phyloP scores from a whole-genome alignment of 1,140 invertebrate genomes.

The Brachionus manjavacas region DNA sequence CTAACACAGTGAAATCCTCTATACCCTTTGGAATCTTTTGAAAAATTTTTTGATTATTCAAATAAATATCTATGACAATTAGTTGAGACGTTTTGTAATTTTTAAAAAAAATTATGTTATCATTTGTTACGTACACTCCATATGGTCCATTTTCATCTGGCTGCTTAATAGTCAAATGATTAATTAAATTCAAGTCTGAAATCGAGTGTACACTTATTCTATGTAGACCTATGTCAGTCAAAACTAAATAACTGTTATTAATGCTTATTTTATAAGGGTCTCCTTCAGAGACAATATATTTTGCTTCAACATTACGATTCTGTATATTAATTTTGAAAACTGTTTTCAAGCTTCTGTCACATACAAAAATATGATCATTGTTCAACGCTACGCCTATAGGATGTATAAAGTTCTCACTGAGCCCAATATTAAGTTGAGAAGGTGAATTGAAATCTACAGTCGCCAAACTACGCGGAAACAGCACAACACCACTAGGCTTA shows the following conservation, averaged over 20 bases:
- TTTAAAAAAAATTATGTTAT: conserved; percentile 38
- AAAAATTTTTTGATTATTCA: conserved; percentile 15
- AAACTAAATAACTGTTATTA: conserved; percentile 1
- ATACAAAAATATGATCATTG: conserved; percentile 16
- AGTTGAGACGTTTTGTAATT: conserved; percentile 9
- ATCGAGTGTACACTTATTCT: not conserved
- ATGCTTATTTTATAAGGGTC: conserved; percentile 27
- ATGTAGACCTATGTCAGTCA: conserved; percentile 6
- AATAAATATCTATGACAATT: not conserved
- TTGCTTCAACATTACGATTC: not conserved
- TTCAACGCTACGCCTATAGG: conserved; percentile 13
- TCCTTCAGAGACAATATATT: not conserved
- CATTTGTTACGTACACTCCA: conserved; percentile 16
- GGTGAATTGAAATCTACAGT: not conserved
- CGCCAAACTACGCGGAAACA: not conserved
- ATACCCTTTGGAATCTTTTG: not conserved
- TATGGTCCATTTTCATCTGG: conserved; percentile 26
- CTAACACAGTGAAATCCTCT: not conserved
- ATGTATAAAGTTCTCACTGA: not conserved
- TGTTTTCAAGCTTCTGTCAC: not conserved
- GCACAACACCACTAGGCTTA: not conserved
- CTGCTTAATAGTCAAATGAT: not conserved
- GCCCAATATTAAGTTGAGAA: not conserved
- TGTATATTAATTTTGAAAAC: conserved; percentile 12
- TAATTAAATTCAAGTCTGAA: not conserved